phyloP scores from a whole-genome alignment of 2,113 vertebrate genomes.

The Pyxicephalus adspersus region DNA sequence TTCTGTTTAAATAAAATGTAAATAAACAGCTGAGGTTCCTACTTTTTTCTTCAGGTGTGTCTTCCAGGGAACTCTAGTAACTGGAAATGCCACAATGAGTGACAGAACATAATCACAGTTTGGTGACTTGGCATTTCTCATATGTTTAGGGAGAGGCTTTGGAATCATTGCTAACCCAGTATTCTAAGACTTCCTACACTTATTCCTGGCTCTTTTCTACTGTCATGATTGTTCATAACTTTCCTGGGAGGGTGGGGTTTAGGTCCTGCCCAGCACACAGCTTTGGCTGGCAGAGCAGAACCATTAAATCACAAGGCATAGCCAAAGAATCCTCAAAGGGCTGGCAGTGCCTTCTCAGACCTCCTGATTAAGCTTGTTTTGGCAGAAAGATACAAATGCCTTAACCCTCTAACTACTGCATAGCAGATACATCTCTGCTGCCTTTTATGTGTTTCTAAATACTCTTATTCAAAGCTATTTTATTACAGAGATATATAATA shows the following conservation, averaged over 20 bases:
- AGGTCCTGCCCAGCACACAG: slow-evolving; percentile 27
- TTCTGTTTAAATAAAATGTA: no score
- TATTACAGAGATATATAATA: no score
- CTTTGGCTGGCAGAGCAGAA: slow-evolving; percentile 37
- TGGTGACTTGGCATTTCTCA: no score
- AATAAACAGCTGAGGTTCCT: no score
- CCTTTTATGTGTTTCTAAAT: no score
- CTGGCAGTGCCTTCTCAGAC: slow-evolving; percentile 33
- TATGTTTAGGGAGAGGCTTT: background rate
- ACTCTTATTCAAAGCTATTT: no score
- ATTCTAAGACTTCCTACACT: background rate
- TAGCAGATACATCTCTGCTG: no score
- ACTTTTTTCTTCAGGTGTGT: no score
- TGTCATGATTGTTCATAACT: slow-evolving; percentile 1
- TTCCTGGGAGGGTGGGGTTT: slow-evolving; percentile 10
- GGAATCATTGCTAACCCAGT: background rate
- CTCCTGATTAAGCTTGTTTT: slow-evolving; percentile 18
- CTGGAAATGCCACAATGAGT: no score
- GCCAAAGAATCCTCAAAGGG: slow-evolving; percentile 45
- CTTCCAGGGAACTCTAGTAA: no score
- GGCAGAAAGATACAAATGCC: slow-evolving; percentile 17
- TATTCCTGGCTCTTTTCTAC: slow-evolving; percentile 3
- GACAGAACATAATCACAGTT: no score
- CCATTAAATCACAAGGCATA: slow-evolving; percentile 26
- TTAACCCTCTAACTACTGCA: slow-evolving; percentile 36